Base-by-base conservation (phyloP, 2,888 invertebrate genomes). In the Drosophila basisetae region DNA sequence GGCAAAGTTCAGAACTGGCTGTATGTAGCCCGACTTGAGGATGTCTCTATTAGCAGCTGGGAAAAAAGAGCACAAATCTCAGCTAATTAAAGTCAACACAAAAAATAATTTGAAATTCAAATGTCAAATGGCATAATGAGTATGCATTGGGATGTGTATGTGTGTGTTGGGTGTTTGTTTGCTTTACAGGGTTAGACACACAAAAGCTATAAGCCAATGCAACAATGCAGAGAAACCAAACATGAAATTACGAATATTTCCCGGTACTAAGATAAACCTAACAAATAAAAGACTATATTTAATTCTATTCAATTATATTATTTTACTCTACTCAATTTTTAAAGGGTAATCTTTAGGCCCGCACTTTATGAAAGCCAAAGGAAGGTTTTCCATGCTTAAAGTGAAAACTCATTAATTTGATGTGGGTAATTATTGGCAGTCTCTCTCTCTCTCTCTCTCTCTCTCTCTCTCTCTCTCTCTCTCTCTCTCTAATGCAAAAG, bases 51-150 rank as follows among this genome's bases (percentile, higher is more conserved):
- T 75, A 84, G 73, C 73, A 65, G 53, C 41, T 53, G 25, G 22
- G 33, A 2, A 70, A 31, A 49, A 54, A n/a, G 31, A n/a, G 39
- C 62, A 70, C 53, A 88, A 90, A 85, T 89, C 89, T 81, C 80
- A 80, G 86, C 91, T 91, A 91, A 91, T 91, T 90, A 87, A 89
- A 91, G 86, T 91, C 91, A 91, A 91, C 84, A 91, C 66, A 76
- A 76, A 83, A 83, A 79, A 83, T 80, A 86, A 91, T 91, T 90
- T 91, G 76, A 81, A 86, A 90, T 91, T 90, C 82, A 91, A 91
- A 91, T 91, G 82, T 82, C 82, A 89, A 83, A 82, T 66, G 74
- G 59, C 73, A 84, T 66, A 79, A 79, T 72, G 63, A 69, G 53
- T 50, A 63, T 64, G 52, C 43, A 52, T 28, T 65, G 35, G 39